A percentile compares a stretch with the other conserved stretches of the same genome.
phyloP scores from a whole-genome alignment of 2,113 vertebrate genomes.

The Jaculus jaculus region DNA sequence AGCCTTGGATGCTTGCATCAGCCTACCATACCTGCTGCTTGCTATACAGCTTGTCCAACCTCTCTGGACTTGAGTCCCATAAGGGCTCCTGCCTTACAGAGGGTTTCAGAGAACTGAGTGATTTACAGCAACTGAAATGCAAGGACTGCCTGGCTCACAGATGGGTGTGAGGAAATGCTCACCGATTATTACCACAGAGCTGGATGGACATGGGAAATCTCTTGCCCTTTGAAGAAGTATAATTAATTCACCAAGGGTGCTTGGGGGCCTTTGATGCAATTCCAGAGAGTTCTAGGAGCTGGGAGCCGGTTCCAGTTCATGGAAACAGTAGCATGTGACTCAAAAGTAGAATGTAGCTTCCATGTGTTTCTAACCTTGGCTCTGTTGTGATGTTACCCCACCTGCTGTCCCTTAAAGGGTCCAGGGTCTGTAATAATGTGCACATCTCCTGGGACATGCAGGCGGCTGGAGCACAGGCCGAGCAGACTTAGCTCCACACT shows the following conservation, averaged over 20 bases:
- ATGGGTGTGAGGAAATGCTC: accelerated
- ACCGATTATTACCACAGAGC: accelerated
- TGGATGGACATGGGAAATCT: too few species aligned
- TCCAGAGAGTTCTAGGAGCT: background rate
- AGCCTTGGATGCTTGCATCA: background rate
- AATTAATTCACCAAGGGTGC: background rate
- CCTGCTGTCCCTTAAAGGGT: background rate
- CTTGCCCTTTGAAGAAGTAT: background rate
- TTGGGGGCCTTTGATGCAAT: background rate
- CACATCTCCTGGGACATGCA: accelerated
- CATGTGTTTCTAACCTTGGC: background rate
- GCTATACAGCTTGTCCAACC: background rate
- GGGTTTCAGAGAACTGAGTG: background rate
- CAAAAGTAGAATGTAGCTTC: accelerated
- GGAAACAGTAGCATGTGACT: accelerated
- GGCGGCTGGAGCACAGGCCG: background rate
- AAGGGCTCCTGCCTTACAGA: background rate
- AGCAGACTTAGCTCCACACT: accelerated
- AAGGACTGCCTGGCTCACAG: background rate
- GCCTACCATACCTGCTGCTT: background rate
- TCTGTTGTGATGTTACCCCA: too few species aligned
- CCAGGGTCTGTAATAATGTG: accelerated
- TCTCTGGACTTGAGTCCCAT: background rate
- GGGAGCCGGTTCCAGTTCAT: accelerated
- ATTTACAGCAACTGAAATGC: background rate